Evolutionary conservation across 2,113 vertebrate species (phyloP).

Genomic region (Abramis brama): DNA sequence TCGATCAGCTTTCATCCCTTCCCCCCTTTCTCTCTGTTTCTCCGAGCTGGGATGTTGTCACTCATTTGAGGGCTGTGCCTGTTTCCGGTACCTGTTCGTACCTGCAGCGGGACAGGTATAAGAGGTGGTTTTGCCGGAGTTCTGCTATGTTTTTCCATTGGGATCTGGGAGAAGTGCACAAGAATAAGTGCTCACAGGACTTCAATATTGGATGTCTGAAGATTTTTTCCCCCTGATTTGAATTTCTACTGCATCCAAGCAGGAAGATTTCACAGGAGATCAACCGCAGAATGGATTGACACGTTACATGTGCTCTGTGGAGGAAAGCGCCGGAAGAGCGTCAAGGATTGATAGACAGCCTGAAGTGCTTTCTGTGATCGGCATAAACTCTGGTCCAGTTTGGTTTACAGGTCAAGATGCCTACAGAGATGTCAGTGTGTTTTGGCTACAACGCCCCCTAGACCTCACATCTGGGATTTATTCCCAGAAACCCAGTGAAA

Average conservation of each 20-base stretch:
- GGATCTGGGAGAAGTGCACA: not conserved
- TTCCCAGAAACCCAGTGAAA: not conserved
- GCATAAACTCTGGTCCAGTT: not conserved
- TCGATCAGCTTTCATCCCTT: not conserved
- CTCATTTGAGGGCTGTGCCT: constrained; percentile 46
- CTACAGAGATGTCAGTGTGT: not conserved
- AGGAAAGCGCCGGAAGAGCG: not conserved
- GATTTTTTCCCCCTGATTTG: not conserved
- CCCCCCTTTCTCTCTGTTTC: constrained; percentile 4
- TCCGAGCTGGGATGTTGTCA: constrained; percentile 1
- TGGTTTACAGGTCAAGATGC: not conserved
- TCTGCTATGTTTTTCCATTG: not conserved
- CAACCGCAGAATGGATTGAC: not conserved
- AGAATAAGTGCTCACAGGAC: not conserved
- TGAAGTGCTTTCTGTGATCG: not conserved
- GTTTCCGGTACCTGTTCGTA: constrained; percentile 50
- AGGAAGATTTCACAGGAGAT: not conserved
- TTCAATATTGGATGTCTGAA: not conserved
- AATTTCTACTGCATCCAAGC: not conserved
- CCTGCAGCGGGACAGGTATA: constrained; percentile 32
- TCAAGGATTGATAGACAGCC: not conserved
- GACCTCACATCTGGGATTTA: not conserved
- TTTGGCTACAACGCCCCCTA: not conserved
- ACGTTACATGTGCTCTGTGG: not conserved
- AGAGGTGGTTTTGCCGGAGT: not conserved